Evolutionary conservation across 2,113 vertebrate species (phyloP), one percentile per base, ranked within the genome.

Genomic region (Chaenocephalus aceratus): DNA sequence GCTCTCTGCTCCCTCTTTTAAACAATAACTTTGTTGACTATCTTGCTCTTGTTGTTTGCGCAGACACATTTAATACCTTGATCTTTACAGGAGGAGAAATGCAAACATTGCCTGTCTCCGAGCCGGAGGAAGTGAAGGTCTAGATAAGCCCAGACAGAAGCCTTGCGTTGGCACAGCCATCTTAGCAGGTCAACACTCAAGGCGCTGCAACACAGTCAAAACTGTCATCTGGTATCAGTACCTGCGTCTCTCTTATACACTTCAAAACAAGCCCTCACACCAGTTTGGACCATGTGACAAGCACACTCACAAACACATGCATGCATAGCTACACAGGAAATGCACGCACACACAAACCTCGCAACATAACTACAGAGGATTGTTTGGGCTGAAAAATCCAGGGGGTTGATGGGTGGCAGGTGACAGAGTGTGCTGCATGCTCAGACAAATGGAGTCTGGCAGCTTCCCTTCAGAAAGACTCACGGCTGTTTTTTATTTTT

Each of bases 401-500:
- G 68, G 84, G 81, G 85, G 85, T 16, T 84, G 93, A 87, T 92
- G 83, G 88, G 88, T 93, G 90, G 72, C 91, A 91, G 65, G 80
- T 93, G 94, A 93, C 83, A 75, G 73, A 86, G 76, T 92, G 87
- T 66, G 81, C 82, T 88, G 91, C 92, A 54, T 81, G 73, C 80
- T 79, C 88, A 94, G 92, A 94, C 84, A 95, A 95, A 95, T 88
- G 87, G 90, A 93, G 72, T 90, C 91, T 96, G 95, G 92, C 95
- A 95, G 91, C 72, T 92, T 66, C 34, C 85, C 91, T 70, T 87
- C 91, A 89, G 90, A 90, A 92, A 93, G 90, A 91, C 86, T 90
- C 74, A 72, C 77, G 75, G 90, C 75, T 90, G 90, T 79, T 94
- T 92, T 88, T 85, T 74, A 10, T 68, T 75, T 60, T 67, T 61